These are phyloP conservation scores for Lissonota sp. DNA, from an alignment of 2,888 invertebrate genomes.

Conservation along the genomic window DNA sequence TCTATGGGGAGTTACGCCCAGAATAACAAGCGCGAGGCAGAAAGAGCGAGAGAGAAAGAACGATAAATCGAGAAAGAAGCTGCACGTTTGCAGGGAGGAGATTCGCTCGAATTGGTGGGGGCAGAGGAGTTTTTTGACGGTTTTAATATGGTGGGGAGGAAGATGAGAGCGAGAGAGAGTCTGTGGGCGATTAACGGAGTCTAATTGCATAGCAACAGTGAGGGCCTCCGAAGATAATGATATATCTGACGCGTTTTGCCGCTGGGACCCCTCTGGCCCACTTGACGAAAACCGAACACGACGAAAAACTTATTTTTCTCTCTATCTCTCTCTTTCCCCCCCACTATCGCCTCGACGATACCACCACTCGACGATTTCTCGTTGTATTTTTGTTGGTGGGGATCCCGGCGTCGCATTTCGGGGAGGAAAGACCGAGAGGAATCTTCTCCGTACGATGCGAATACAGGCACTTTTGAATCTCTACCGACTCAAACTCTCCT, in stretches of 20 bases:
- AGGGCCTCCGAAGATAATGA: slow-evolving; percentile 79
- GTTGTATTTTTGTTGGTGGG: background rate
- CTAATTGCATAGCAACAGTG: slow-evolving; percentile 83
- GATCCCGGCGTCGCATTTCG: background rate
- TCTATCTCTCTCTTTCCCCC: background rate
- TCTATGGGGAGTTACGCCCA: background rate
- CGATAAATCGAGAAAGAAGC: background rate
- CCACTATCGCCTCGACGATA: slow-evolving; percentile 4
- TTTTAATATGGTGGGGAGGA: slow-evolving; percentile 33
- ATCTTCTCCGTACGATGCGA: slow-evolving; percentile 29
- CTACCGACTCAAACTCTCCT: background rate
- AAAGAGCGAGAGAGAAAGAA: background rate
- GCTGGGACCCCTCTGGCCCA: slow-evolving; percentile 76
- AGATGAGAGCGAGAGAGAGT: slow-evolving; percentile 65
- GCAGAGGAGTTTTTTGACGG: slow-evolving; percentile 45
- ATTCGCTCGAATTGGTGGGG: slow-evolving; percentile 14
- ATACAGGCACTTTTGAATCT: slow-evolving; percentile 5
- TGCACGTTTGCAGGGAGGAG: slow-evolving; percentile 16
- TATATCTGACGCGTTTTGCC: slow-evolving; percentile 79
- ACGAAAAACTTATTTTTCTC: slow-evolving; percentile 26
- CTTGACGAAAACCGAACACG: slow-evolving; percentile 70
- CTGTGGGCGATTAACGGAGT: slow-evolving; percentile 80
- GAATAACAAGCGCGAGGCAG: slow-evolving; percentile 16
- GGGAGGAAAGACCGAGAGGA: background rate
- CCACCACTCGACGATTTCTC: background rate